Base-by-base conservation (phyloP, 2,888 invertebrate species). In the Augochlorella aurata region DNA sequence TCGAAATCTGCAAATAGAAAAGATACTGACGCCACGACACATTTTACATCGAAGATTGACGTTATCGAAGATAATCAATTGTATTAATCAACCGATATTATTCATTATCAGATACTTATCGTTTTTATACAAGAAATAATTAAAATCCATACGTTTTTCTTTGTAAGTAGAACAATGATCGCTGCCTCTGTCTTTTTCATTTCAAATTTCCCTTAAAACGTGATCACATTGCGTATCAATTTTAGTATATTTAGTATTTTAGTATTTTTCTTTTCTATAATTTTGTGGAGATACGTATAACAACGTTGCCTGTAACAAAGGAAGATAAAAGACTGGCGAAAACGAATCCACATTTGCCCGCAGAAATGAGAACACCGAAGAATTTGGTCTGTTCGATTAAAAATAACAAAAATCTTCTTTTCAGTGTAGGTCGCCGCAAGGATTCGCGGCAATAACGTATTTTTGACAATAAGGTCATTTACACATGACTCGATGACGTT, bases 391-490 rank as follows among this genome's bases (percentile, higher is more conserved):
- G 61, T 18, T 66, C 44, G 47, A 72, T 73, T 82, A 72, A 78
- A 83, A 79, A 82, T 82, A 75, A n/a, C 58, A 21, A 54, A 69
- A 68, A 67, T 47, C 49, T 72, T 70, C 52, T 72, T 24, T 24
- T 58, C n/a, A 44, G 4, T 75, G 69, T 84, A 89, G 86, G 87
- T 89, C 87, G 75, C 72, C 70, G 68, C 81, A 87, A 89, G 86
- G 84, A 87, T 83, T 70, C 63, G 45, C 65, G 58, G 74, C 75
- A 68, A 78, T 81, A 80, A 82, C 74, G 66, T 74, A 76, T 82
- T 82, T 74, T 78, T 67, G 77, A 82, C 75, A 79, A 69, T 58
- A 81, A 81, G 87, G 87, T 89, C 87, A 75, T 86, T 89, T 86
- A 87, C 88, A 87, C 87, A 87, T 74, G 49, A 54, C 16, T 54